Percentiles rank a stretch among this genome's conserved stretches.
phyloP scores from a whole-genome alignment of 1,140 invertebrate genomes.

The Drosophila oshimai region DNA sequence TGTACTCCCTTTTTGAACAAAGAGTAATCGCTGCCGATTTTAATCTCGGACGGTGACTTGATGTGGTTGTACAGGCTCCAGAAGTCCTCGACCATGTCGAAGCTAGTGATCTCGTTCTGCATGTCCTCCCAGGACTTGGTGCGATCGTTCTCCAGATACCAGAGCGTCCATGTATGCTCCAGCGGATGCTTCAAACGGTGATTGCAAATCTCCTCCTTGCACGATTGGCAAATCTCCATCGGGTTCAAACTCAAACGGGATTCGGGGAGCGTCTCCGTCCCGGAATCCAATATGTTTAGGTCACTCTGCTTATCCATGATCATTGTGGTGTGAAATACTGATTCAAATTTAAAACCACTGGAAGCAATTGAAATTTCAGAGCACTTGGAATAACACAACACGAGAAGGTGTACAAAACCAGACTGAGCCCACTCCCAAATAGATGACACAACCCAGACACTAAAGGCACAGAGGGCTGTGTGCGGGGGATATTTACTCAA shows the following conservation, averaged over 20 bases:
- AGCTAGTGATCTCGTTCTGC: constrained; percentile 94
- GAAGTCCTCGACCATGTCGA: constrained; percentile 96
- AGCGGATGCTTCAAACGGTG: constrained; percentile 91
- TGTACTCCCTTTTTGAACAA: constrained; percentile 97
- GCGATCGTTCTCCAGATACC: constrained; percentile 98
- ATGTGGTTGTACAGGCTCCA: constrained; percentile 97
- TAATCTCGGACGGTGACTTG: constrained; percentile 95
- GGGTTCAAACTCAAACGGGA: constrained; percentile 20
- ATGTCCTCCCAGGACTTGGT: constrained; percentile 92
- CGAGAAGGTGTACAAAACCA: constrained; percentile 27
- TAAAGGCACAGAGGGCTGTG: constrained; percentile 2
- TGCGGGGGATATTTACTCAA: background rate
- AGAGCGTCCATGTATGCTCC: constrained; percentile 98
- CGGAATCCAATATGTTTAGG: constrained; percentile 39
- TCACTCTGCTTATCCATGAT: constrained; percentile 46
- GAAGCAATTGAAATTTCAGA: constrained; percentile 26
- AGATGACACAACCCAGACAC: too few relatives aligned
- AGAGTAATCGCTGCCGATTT: constrained; percentile 96
- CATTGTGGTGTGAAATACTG: constrained; percentile 9
- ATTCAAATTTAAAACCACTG: constrained; percentile 12
- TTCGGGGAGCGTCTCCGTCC: constrained; percentile 27
- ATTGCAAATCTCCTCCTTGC: background rate
- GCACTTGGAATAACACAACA: constrained; percentile 37
- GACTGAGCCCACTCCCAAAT: background rate
- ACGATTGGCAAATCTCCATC: too few relatives aligned